Percentiles rank a stretch among this genome's conserved stretches.
These are phyloP conservation scores for Sitobion miscanthi DNA, from an alignment of 1,140 invertebrate genomes.

Conservation along the genomic window DNA sequence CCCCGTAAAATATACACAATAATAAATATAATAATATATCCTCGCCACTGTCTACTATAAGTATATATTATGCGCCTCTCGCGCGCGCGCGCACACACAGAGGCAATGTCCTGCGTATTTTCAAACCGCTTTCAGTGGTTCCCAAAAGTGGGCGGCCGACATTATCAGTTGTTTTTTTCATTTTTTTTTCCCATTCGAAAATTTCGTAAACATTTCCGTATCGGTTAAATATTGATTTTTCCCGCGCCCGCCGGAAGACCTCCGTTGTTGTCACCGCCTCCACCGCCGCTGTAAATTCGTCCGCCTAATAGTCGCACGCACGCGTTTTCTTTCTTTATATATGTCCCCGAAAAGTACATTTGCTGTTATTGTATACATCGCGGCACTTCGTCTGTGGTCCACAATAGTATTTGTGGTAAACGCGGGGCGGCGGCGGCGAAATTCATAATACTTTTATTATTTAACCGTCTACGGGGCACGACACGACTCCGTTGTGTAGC, in stretches of 20 bases:
- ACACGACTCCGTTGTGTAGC: neutral
- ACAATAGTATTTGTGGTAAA: neutral
- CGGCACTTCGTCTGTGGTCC: neutral
- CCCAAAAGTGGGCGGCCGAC: neutral
- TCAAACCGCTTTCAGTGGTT: conserved; percentile 33
- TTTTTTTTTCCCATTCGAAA: neutral
- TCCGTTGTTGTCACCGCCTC: neutral
- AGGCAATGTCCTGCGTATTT: conserved; percentile 36
- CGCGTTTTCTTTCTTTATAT: neutral
- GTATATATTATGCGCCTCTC: neutral
- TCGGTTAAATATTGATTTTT: conserved; percentile 51
- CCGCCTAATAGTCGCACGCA: neutral
- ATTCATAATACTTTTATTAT: neutral
- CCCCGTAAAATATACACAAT: neutral
- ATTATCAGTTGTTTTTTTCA: conserved; percentile 27
- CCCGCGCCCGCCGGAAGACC: neutral
- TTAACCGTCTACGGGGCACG: neutral
- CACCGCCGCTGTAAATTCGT: neutral
- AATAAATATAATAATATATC: neutral
- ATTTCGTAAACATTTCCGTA: conserved; percentile 38
- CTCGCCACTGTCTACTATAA: neutral
- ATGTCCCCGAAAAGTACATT: neutral
- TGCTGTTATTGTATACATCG: neutral
- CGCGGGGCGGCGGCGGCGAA: neutral
- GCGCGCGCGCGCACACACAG: neutral